These are phyloP conservation scores for Megalopta genalis DNA, from an alignment of 1,140 invertebrate species.

Conservation along the genomic window DNA sequence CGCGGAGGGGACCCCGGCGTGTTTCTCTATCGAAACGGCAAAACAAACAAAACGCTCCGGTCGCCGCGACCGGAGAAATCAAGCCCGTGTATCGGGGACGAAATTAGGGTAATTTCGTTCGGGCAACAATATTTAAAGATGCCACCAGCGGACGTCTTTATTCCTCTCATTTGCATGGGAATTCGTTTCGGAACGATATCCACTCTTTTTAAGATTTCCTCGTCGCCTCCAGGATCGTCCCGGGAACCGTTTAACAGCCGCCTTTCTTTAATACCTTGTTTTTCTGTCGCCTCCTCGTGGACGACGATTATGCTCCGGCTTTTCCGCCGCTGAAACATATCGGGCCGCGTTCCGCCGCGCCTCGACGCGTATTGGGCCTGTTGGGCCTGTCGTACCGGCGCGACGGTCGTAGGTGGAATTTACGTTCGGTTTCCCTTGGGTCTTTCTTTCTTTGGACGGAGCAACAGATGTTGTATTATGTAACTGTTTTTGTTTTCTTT, in stretches of 20 bases:
- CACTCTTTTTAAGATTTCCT: neutral
- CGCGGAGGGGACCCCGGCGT: neutral
- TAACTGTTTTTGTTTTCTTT: too few species aligned
- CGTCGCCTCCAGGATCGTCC: neutral
- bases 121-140: conserved; percentile 32
- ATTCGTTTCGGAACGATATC: neutral
- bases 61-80: neutral
- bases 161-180: conserved; percentile 30
- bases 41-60: neutral
- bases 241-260: neutral
- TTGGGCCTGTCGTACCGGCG: too few species aligned
- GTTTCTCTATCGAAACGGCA: neutral
- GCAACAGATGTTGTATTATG: too few species aligned
- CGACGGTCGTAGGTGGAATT: too few species aligned
- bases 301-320: neutral
- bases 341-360: too few species aligned
- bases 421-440: too few species aligned
- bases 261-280: neutral
- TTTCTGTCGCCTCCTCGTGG: neutral
- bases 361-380: neutral
- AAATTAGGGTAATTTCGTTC: conserved; percentile 37
- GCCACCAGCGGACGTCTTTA: conserved; percentile 24
- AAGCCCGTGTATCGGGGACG: conserved; percentile 17
- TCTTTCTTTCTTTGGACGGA: too few species aligned
- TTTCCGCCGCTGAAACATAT: neutral